Conservation (phyloP, 2,888 invertebrate species). For the Cabera pusaria region DNA sequence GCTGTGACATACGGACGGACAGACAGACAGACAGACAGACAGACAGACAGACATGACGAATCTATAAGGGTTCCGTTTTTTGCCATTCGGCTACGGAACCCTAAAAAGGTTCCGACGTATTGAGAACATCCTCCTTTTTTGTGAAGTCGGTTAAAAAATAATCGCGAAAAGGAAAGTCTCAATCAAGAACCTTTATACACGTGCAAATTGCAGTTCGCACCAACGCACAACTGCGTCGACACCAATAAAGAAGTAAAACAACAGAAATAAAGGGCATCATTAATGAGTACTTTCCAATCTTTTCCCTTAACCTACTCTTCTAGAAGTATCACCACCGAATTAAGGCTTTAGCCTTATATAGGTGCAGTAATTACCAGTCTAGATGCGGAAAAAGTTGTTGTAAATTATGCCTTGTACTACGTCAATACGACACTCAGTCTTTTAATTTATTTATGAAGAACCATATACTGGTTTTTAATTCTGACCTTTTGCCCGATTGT, state of each 20-base stretch:
- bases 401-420: conserved; percentile 8
- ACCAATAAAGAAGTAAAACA: conserved; percentile 17
- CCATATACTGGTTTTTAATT: conserved; percentile 51
- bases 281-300: conserved; percentile 27
- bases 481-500: conserved; percentile 52
- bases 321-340: conserved; percentile 18
- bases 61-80: too few species aligned
- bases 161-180: neutral
- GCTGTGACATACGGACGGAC: too few species aligned
- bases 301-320: conserved; percentile 29
- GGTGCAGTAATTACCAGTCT: conserved; percentile 13
- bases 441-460: too few species aligned
- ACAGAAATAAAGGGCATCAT: conserved; percentile 10
- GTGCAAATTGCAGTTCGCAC: conserved; percentile 8
- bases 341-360: conserved; percentile 23
- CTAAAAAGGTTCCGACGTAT: too few species aligned
- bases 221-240: conserved; percentile 11
- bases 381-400: conserved; percentile 20
- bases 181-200: conserved; percentile 4
- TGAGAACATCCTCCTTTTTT: too few species aligned
- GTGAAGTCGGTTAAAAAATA: too few species aligned
- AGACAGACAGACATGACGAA: too few species aligned
- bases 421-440: conserved; percentile 15
- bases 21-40: too few species aligned
- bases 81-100: too few species aligned